A percentile compares a stretch with the other conserved stretches of the same genome.
Conservation (phyloP, 2,113 vertebrate species). For the Pseudopodoces humilis region DNA sequence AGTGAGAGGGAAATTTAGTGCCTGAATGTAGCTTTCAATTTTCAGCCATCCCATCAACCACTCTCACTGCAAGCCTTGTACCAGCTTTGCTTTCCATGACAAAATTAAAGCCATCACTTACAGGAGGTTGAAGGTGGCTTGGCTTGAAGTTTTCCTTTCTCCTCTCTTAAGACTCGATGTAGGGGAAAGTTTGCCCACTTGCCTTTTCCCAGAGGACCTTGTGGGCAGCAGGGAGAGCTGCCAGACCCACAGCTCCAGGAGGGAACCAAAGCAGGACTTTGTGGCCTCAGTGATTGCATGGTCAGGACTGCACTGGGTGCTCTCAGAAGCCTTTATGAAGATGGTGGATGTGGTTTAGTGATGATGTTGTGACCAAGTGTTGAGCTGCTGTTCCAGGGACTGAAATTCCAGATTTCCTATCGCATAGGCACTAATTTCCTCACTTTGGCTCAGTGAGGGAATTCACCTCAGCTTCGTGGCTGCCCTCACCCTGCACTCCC, state of each 20-base stretch:
- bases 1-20: background rate
- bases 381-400: background rate
- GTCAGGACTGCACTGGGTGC: background rate
- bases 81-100: background rate
- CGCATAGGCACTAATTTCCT: background rate
- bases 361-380: background rate
- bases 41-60: background rate
- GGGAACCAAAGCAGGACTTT: background rate
- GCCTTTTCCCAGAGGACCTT: background rate
- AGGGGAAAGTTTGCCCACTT: background rate
- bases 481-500: background rate
- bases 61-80: background rate
- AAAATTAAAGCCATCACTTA: background rate
- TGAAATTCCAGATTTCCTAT: background rate
- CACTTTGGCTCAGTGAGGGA: background rate
- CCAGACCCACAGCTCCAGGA: background rate
- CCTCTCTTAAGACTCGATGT: background rate
- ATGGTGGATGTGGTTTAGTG: background rate
- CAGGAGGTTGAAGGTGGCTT: background rate
- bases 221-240: background rate
- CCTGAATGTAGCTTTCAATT: background rate
- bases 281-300: accelerated
- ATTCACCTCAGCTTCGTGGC: background rate
- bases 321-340: background rate
- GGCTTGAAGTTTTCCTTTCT: background rate